phyloP scores from a whole-genome alignment of 1,140 invertebrate species.

The Littorina saxatilis region DNA sequence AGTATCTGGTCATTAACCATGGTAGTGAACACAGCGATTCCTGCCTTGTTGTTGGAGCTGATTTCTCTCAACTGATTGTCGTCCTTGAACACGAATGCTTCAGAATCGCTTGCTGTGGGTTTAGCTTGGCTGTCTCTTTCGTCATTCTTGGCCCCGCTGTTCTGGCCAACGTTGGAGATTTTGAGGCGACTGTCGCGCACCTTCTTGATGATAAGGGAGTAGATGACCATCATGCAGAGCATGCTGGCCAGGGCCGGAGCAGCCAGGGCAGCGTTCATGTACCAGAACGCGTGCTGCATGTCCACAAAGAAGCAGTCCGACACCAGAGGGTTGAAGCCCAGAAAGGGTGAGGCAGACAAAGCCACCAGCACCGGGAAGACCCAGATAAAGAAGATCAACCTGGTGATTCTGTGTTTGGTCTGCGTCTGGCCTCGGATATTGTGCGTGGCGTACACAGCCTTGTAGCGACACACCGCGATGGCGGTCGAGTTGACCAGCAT shows the following conservation, averaged over 20 bases:
- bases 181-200: slow-evolving; percentile 30
- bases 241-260: slow-evolving; percentile 17
- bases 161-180: slow-evolving; percentile 13
- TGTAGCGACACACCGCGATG: slow-evolving; percentile 29
- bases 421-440: not conserved
- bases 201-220: slow-evolving; percentile 37
- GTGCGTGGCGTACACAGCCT: not conserved
- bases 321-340: slow-evolving; percentile 33
- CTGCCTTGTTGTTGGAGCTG: not conserved
- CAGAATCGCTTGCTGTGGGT: not conserved
- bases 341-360: slow-evolving; percentile 16
- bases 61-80: not conserved
- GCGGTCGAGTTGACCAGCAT: slow-evolving; percentile 11
- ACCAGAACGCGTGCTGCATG: slow-evolving; percentile 20
- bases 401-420: not conserved
- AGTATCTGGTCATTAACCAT: not conserved
- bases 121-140: not conserved
- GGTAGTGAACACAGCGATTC: slow-evolving; percentile 6
- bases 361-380: slow-evolving; percentile 19
- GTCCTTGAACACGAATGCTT: too few species aligned
- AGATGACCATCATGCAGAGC: slow-evolving; percentile 10
- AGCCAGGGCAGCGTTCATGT: slow-evolving; percentile 18
- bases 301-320: slow-evolving; percentile 35
- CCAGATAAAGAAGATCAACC: slow-evolving; percentile 36
- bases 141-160: not conserved